phyloP scores from a whole-genome alignment of 2,888 invertebrate genomes.

The Sussaba pulchella region DNA sequence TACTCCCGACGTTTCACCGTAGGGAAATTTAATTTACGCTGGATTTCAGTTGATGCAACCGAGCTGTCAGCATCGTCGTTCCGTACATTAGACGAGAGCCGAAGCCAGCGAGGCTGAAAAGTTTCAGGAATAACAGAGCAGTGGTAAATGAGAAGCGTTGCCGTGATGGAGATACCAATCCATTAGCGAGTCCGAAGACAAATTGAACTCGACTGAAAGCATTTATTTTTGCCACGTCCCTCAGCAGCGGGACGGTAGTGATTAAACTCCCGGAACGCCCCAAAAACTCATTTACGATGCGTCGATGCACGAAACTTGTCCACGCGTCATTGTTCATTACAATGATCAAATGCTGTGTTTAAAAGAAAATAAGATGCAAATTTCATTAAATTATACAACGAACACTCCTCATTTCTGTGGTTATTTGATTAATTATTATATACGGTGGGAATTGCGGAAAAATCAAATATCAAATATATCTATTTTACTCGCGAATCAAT shows the following conservation, averaged over 20 bases:
- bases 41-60: slow-evolving; percentile 37
- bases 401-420: not conserved
- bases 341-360: not conserved
- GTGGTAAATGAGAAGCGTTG: slow-evolving; percentile 11
- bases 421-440: not conserved
- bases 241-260: slow-evolving; percentile 3
- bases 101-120: slow-evolving; percentile 41
- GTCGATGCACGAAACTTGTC: not conserved
- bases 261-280: slow-evolving; percentile 9
- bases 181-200: slow-evolving; percentile 43
- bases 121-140: slow-evolving; percentile 19
- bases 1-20: slow-evolving; percentile 30
- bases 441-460: too few species aligned
- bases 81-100: slow-evolving; percentile 16
- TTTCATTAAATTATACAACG: not conserved
- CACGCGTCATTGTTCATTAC: not conserved
- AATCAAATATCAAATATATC: too few species aligned
- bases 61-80: slow-evolving; percentile 26
- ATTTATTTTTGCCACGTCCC: slow-evolving; percentile 15
- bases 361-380: not conserved
- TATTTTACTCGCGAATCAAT: too few species aligned
- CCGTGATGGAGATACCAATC: slow-evolving; percentile 44
- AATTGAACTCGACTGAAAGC: slow-evolving; percentile 31
- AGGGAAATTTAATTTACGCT: slow-evolving; percentile 58
- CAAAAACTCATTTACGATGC: slow-evolving; percentile 4